Conservation (phyloP, 1,140 invertebrate genomes). For the Cepaea nemoralis region DNA sequence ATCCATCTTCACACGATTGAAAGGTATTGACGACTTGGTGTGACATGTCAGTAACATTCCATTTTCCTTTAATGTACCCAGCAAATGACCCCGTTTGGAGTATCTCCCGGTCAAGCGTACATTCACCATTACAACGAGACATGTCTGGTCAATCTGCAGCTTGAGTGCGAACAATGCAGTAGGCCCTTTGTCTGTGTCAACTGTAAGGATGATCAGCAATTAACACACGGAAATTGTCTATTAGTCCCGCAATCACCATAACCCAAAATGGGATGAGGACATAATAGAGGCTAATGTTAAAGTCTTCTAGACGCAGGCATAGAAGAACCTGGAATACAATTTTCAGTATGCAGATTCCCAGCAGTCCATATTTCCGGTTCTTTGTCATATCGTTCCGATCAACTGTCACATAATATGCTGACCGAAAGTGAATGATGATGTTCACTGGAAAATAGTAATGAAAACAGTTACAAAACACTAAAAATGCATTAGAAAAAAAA, state of each 20-base stretch:
- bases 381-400: conserved; percentile 41
- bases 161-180: conserved; percentile 13
- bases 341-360: conserved; percentile 33
- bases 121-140: too few relatives aligned
- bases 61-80: too few relatives aligned
- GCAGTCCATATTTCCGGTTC: conserved; percentile 27
- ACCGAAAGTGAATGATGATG: conserved; percentile 36
- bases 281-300: conserved; percentile 32
- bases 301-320: conserved; percentile 34
- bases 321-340: conserved; percentile 33
- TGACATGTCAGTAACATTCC: too few relatives aligned
- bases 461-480: too few relatives aligned
- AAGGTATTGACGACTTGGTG: too few relatives aligned
- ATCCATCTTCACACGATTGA: too few relatives aligned
- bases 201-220: conserved; percentile 15
- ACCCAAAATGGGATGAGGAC: conserved; percentile 32
- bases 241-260: conserved; percentile 15
- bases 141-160: background rate
- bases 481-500: too few relatives aligned
- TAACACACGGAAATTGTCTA: conserved; percentile 33
- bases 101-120: too few relatives aligned
- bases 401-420: background rate
- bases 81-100: too few relatives aligned
- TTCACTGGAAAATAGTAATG: conserved; percentile 35
- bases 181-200: conserved; percentile 25